Base-by-base conservation (phyloP, 2,113 vertebrate species). In the Athene noctua region DNA sequence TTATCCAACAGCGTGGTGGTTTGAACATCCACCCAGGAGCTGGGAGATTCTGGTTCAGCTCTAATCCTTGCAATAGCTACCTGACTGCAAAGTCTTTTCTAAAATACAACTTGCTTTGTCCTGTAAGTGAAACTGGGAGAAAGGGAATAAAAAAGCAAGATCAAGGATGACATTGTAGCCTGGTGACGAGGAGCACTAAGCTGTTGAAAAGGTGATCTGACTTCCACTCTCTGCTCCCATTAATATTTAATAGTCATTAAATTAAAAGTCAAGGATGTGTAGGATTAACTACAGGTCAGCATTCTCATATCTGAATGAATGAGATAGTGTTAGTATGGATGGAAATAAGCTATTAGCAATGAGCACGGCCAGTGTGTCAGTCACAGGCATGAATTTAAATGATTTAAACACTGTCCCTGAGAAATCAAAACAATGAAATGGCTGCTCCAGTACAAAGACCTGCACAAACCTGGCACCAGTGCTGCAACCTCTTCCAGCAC, bases 161-260 rank as follows among this genome's bases (percentile, higher is more conserved):
- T 95, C 93, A 95, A 93, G 90, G 87, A 86, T 88, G 87, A 96
- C 94, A 95, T 82, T 95, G 92, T 94, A 96, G 87, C 58, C 72
- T 90, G 54, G 81, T 88, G 87, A 96, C 44, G 38, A 84, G 87
- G 71, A 66, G 44, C 96, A 90, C 71, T 94, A 92, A 95, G 90
- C 90, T 96, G 74, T 86, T 87, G 85, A 80, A 94, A 96, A 96
- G 96, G 93, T 95, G 92, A 94, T 96, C 81, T 95, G 84, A 73
- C 87, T 95, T 95, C 74, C 11, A 57, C 90, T 95, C 82, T 93
- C 85, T 83, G 51, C 82, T 94, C 6, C 79, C 85, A 94, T 97
- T 96, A 96, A 95, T 97, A 96, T 97, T 96, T 96, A 96, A 92
- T 93, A 95, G 93, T 77, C 89, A 92, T 88, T 96, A 96, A 95